Percentiles rank a stretch among this genome's conserved stretches.
Evolutionary conservation across 2,888 invertebrate genomes (phyloP).

Genomic region (Dione vanillae): DNA sequence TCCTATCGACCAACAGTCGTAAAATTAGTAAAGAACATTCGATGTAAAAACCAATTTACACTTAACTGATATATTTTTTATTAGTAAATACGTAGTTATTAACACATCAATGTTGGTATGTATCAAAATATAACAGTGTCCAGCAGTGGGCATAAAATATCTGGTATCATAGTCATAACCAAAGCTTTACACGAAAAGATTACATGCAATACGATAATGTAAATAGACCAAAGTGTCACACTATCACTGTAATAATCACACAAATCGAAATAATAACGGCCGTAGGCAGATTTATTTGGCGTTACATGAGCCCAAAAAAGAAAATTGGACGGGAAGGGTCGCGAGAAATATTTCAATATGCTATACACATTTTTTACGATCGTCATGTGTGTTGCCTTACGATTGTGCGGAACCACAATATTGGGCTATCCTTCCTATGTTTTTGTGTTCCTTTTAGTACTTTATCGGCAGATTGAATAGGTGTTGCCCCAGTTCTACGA

Average conservation of each 20-base stretch:
- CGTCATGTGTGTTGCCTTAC: slow-evolving; percentile 74
- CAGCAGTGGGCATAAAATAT: too few relatives aligned
- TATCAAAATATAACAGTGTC: too few relatives aligned
- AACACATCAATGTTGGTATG: too few relatives aligned
- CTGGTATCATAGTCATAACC: too few relatives aligned
- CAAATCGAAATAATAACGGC: slow-evolving; percentile 55
- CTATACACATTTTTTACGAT: slow-evolving; percentile 81
- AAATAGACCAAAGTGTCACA: slow-evolving; percentile 25
- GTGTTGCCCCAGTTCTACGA: slow-evolving; percentile 27
- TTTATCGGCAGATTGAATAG: slow-evolving; percentile 56
- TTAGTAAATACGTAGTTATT: too few relatives aligned
- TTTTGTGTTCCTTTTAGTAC: slow-evolving; percentile 58
- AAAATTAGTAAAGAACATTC: too few relatives aligned
- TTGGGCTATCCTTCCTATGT: slow-evolving; percentile 63
- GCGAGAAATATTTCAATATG: slow-evolving; percentile 81
- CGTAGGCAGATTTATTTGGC: slow-evolving; percentile 71
- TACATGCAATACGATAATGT: background rate
- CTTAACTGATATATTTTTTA: too few relatives aligned
- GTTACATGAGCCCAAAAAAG: slow-evolving; percentile 67
- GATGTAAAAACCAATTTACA: too few relatives aligned
- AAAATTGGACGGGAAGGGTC: slow-evolving; percentile 77
- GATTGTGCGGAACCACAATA: slow-evolving; percentile 74
- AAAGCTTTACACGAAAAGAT: too few relatives aligned
- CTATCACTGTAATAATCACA: slow-evolving; percentile 34
- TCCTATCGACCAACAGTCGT: too few relatives aligned